Conservation (phyloP, 1,140 invertebrate species). For the Patella vulgata region DNA sequence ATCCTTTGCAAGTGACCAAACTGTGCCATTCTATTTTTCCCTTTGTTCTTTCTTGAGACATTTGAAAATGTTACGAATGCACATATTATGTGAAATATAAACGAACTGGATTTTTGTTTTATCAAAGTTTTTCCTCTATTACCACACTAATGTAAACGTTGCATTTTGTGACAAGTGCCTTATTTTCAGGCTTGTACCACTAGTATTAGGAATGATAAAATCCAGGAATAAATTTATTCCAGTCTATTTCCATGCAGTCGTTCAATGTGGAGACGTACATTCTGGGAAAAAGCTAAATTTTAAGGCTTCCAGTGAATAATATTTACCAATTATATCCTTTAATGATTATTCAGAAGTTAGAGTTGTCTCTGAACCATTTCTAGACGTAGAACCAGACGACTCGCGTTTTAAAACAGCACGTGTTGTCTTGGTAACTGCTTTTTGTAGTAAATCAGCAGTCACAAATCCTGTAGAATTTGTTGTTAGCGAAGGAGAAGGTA, state of each 20-base stretch:
- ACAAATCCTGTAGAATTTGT: constrained; percentile 59
- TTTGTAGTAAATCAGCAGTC: constrained; percentile 57
- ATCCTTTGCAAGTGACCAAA: constrained; percentile 34
- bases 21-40: background rate
- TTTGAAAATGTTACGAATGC: too few species aligned
- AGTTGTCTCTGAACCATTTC: constrained; percentile 41
- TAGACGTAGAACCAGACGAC: constrained; percentile 48
- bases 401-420: constrained; percentile 44
- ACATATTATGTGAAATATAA: too few species aligned
- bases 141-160: too few species aligned
- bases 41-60: background rate
- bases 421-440: constrained; percentile 50
- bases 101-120: too few species aligned
- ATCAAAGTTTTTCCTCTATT: constrained; percentile 2
- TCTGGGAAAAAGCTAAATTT: too few species aligned
- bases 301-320: too few species aligned
- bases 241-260: too few species aligned
- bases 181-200: too few species aligned
- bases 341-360: constrained; percentile 40
- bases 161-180: too few species aligned
- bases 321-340: background rate
- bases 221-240: too few species aligned
- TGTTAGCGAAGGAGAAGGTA: constrained; percentile 62
- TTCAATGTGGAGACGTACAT: too few species aligned
- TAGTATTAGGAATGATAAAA: too few species aligned